Base-by-base conservation (phyloP, 2,888 invertebrate species). In the Heliconius erato region DNA sequence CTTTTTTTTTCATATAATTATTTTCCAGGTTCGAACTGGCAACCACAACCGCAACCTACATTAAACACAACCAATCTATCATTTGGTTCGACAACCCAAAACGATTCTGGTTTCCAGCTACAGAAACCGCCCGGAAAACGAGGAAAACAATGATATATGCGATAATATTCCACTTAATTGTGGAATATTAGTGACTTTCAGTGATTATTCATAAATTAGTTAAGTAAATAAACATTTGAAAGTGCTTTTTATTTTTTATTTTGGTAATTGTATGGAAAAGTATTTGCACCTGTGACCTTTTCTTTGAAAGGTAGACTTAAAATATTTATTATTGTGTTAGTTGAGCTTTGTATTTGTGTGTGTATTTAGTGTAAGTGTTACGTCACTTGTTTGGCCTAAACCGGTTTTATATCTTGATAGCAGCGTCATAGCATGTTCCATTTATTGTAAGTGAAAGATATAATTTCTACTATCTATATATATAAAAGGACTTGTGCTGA, bases 71-170 rank as follows among this genome's bases (percentile, higher is more conserved):
- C 92, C 69, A 90, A 89, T 85, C 83, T 85, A 72, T 89, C 90
- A n/a, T 89, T 93, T 80, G 90, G 91, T 19, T 82, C 91, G 2
- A 87, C 91, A 2, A 87, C 92, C 3, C 87, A 89, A 9, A 87
- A 88, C 74, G 86, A 90, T n/a, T 88, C 90, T 59, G 91, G 91
- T 87, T 97, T 97, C 93, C 97, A 97, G 88, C 95, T 98, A 69
- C 97, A 97, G 92, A 97, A 97, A 88, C 98, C 98, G 49, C 97
- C 97, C 83, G 95, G 95, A 6, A 98, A 98, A 91, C 94, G 97
- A 84, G 97, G 97, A 83, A 97, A 97, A 89, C 97, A 97, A 94
- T 97, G 95, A 97, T 95, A 94, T 87, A 94, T 92, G 92, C 91
- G 92, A 1, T 92, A 91, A 82, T 67, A 49, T 76, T 59, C 76